These are phyloP conservation scores for Micromesistius poutassou DNA, from an alignment of 2,797 vertebrate species.

Conservation along the genomic window DNA sequence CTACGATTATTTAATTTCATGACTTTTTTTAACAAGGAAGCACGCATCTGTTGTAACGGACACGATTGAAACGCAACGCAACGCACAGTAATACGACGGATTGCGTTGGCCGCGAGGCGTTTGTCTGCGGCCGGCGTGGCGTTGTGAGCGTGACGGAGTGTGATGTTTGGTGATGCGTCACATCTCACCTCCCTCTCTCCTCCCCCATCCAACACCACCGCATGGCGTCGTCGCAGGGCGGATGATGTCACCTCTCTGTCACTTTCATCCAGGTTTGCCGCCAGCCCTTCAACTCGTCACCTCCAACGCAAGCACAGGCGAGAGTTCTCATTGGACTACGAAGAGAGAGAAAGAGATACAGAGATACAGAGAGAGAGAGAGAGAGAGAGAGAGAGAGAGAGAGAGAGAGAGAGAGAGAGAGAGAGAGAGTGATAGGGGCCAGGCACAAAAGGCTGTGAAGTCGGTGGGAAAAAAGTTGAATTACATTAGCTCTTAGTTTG, in stretches of 20 bases:
- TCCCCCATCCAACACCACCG: background rate
- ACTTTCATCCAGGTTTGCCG: background rate
- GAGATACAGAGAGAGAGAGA: background rate
- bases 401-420: background rate
- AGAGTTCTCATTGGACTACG: background rate
- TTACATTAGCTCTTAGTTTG: background rate
- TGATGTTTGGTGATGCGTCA: background rate
- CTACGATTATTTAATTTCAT: background rate
- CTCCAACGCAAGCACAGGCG: background rate
- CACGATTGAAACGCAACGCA: background rate
- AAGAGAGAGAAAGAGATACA: background rate
- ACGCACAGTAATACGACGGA: background rate
- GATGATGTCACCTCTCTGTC: background rate
- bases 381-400: background rate
- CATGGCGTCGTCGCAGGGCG: background rate
- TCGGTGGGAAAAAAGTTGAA: background rate
- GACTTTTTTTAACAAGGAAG: background rate
- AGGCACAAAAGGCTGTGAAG: background rate
- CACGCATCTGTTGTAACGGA: background rate
- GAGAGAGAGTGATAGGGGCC: background rate
- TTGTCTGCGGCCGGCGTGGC: background rate
- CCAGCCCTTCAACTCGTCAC: background rate
- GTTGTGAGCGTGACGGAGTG: background rate
- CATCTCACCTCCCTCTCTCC: background rate
- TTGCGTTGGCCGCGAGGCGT: background rate